Percentiles rank a stretch among this genome's conserved stretches.
phyloP scores from a whole-genome alignment of 2,797 vertebrate genomes.

The Mareca penelope region DNA sequence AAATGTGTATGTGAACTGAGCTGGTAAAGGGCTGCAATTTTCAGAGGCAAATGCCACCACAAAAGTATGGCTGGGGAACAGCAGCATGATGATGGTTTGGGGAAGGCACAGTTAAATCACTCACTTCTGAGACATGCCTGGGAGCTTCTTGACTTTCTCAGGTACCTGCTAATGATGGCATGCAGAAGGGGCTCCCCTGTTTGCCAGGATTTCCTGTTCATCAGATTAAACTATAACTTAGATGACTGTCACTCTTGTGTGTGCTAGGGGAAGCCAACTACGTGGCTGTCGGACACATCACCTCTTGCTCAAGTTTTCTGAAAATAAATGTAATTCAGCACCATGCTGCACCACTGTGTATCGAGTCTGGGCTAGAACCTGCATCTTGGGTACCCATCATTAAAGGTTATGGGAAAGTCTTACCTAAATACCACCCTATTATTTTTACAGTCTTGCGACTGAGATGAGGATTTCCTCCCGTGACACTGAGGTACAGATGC shows the following conservation, averaged over 20 bases:
- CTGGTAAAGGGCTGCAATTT: neutral
- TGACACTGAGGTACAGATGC: neutral
- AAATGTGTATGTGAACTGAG: neutral
- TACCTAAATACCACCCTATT: neutral
- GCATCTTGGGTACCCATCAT: neutral
- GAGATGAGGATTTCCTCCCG: neutral
- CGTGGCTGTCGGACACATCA: neutral
- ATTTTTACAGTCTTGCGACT: neutral
- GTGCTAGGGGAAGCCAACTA: neutral
- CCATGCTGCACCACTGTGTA: neutral
- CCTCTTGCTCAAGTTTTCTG: neutral
- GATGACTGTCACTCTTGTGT: rapidly evolving
- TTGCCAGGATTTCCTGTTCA: neutral
- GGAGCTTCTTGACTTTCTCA: neutral
- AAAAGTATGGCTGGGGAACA: neutral
- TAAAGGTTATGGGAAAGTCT: neutral
- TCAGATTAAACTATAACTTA: neutral
- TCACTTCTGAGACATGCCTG: neutral
- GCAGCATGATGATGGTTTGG: neutral
- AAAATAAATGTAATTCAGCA: neutral
- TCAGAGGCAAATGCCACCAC: neutral
- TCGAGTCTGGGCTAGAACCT: neutral
- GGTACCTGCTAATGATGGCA: neutral
- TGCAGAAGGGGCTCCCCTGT: neutral
- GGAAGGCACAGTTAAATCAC: neutral